These are phyloP conservation scores for Aphelocoma californica DNA, from an alignment of 2,797 vertebrate species.

Conservation along the genomic window DNA sequence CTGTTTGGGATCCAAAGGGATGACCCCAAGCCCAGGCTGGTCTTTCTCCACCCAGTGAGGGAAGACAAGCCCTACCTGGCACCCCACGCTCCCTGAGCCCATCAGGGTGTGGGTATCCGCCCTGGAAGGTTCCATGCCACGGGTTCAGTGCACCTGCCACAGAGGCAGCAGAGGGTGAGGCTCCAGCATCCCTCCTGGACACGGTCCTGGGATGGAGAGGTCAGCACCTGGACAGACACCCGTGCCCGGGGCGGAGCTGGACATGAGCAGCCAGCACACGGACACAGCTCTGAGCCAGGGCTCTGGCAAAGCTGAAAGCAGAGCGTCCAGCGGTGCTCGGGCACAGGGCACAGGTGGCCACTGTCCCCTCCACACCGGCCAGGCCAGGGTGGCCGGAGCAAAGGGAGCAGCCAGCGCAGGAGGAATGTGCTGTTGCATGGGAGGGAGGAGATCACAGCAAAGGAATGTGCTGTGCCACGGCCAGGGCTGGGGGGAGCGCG, in stretches of 20 bases:
- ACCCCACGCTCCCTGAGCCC: rapidly evolving
- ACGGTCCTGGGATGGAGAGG: neutral
- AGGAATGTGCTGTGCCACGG: constrained; percentile 68
- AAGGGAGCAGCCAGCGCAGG: neutral
- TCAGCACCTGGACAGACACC: neutral
- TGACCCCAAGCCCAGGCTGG: neutral
- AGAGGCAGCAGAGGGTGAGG: neutral
- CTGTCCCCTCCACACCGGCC: rapidly evolving
- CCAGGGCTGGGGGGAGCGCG: constrained; percentile 39
- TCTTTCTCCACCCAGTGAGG: neutral
- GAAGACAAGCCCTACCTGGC: neutral
- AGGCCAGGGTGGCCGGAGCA: neutral
- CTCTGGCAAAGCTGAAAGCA: neutral
- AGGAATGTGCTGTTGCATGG: constrained; percentile 41
- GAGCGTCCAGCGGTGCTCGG: neutral
- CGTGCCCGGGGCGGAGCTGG: neutral
- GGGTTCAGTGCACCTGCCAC: neutral
- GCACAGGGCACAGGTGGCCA: neutral
- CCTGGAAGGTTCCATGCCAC: neutral
- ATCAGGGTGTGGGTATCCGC: neutral
- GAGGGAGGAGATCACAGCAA: constrained; percentile 46
- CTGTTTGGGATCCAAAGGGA: neutral
- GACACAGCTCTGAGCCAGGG: neutral
- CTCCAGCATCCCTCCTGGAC: neutral
- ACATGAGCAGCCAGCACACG: rapidly evolving